These are phyloP conservation scores for Stegophylla sp. DNA, from an alignment of 2,888 invertebrate genomes.

Conservation along the genomic window DNA sequence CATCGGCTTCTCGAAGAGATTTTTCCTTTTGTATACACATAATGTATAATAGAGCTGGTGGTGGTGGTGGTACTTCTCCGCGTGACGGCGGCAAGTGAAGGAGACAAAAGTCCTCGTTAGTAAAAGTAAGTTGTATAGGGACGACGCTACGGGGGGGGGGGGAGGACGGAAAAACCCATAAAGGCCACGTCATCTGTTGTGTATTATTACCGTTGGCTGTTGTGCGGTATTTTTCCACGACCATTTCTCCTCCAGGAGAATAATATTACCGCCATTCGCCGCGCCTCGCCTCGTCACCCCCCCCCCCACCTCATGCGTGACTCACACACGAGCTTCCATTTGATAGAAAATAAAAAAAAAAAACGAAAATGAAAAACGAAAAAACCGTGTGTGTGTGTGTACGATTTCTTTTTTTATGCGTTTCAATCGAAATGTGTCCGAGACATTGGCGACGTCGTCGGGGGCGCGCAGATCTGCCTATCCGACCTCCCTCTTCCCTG, in stretches of 20 bases:
- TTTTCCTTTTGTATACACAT: not conserved
- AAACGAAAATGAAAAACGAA: no score
- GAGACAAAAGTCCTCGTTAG: no score
- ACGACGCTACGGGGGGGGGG: not conserved
- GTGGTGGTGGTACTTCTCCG: no score
- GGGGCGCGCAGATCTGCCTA: constrained; percentile 5
- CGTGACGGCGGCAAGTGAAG: no score
- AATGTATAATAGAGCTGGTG: no score
- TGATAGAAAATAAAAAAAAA: not conserved
- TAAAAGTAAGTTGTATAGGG: no score
- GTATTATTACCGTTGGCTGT: no score
- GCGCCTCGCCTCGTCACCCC: not conserved
- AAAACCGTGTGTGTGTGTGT: constrained; percentile 12
- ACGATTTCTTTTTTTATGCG: constrained; percentile 39
- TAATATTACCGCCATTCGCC: no score
- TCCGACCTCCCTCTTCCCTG: no score
- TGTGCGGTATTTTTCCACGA: not conserved
- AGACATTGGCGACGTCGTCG: not conserved
- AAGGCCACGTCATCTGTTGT: not conserved
- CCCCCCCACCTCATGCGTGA: constrained; percentile 5
- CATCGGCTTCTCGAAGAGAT: not conserved
- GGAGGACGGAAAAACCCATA: not conserved
- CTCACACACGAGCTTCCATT: constrained; percentile 49
- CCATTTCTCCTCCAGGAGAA: no score
- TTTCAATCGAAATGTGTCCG: constrained; percentile 55